These are phyloP conservation scores for Buteo buteo DNA, from an alignment of 2,113 vertebrate genomes.

Conservation along the genomic window DNA sequence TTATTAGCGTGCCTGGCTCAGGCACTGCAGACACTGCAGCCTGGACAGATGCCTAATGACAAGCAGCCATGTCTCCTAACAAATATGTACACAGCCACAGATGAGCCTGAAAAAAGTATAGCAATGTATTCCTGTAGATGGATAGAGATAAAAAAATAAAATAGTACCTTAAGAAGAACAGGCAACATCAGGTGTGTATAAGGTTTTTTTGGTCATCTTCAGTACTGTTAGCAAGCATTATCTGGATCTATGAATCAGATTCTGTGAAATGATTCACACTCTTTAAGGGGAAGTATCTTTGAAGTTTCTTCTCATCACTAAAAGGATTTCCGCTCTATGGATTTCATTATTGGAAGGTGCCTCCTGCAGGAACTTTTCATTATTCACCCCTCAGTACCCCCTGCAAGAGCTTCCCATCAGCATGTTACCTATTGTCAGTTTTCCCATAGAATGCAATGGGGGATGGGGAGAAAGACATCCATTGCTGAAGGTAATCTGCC, in stretches of 20 bases:
- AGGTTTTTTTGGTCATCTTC: neutral
- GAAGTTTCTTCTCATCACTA: neutral
- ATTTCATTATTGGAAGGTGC: constrained; percentile 18
- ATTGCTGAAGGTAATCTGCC: neutral
- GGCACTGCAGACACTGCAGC: neutral
- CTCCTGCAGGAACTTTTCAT: constrained; percentile 29
- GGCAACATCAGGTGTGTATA: neutral
- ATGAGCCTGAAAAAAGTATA: neutral
- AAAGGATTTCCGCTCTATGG: constrained; percentile 26
- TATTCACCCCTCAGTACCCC: neutral
- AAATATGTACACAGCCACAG: neutral
- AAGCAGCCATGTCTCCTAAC: neutral
- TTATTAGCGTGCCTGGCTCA: neutral
- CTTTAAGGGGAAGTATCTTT: neutral
- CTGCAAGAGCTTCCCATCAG: neutral
- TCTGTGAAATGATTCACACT: neutral
- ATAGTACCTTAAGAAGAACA: neutral
- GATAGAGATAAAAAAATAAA: neutral
- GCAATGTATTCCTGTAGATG: neutral
- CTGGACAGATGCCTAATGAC: neutral
- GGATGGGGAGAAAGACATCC: neutral
- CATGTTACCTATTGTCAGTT: neutral
- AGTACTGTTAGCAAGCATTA: neutral
- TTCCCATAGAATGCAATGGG: neutral
- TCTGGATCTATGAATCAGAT: neutral